Evolutionary conservation across 1,140 invertebrate species (phyloP).

Genomic region (Ladona fulva): DNA sequence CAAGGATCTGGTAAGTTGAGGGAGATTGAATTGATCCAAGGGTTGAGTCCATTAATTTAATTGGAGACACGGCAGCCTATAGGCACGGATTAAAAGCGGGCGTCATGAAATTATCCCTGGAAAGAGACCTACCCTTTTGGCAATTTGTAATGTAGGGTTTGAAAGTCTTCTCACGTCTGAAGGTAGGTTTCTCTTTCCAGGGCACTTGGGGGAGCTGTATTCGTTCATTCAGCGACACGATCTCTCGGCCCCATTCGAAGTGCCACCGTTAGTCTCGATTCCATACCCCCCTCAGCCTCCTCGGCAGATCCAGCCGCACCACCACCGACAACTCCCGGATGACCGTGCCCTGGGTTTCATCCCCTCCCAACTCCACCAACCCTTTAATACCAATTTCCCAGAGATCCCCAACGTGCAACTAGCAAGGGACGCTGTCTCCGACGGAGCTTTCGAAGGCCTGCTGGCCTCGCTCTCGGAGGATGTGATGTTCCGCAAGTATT

Average conservation of each 20-base stretch:
- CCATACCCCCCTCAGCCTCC: conserved; percentile 3
- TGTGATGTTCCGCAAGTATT: conserved; percentile 23
- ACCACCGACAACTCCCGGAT: neutral
- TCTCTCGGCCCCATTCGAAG: conserved; percentile 14
- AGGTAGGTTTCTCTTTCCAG: conserved; percentile 24
- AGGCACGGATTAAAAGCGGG: conserved; percentile 12
- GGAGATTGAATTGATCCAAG: conserved; percentile 16
- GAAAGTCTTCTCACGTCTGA: conserved; percentile 13
- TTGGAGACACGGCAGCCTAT: neutral
- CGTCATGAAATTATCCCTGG: neutral
- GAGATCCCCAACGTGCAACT: conserved; percentile 11
- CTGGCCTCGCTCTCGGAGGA: conserved; percentile 21
- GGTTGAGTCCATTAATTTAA: neutral
- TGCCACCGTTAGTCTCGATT: neutral
- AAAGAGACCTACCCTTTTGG: conserved; percentile 7
- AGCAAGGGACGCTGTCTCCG: conserved; percentile 16
- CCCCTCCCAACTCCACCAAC: neutral
- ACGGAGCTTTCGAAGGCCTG: conserved; percentile 19
- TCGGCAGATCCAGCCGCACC: conserved; percentile 6
- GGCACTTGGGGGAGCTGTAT: conserved; percentile 23
- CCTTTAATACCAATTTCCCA: neutral
- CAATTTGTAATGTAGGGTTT: conserved; percentile 18
- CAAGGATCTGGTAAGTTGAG: conserved; percentile 29
- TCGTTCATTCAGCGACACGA: conserved; percentile 23
- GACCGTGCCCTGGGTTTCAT: neutral